phyloP scores from a whole-genome alignment of 2,888 invertebrate genomes.

The Hesperia comma region DNA sequence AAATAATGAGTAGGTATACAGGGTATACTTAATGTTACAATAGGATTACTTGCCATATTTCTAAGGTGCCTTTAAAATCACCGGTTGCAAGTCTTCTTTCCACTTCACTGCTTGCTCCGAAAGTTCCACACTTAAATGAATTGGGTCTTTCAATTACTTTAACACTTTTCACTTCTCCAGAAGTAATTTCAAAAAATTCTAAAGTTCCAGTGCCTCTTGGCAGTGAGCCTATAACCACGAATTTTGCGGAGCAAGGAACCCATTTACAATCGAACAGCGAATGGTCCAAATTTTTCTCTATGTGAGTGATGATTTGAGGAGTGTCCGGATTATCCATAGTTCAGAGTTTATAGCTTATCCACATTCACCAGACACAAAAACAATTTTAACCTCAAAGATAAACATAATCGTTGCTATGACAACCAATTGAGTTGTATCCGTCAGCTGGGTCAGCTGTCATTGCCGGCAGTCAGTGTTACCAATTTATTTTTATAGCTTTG shows the following conservation, averaged over 20 bases:
- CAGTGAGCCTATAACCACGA: slow-evolving; percentile 93
- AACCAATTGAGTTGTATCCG: no score
- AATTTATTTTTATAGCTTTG: no score
- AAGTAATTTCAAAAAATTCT: slow-evolving; percentile 91
- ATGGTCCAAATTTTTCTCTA: slow-evolving; percentile 92
- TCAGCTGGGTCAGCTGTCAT: no score
- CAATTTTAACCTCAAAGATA: neutral
- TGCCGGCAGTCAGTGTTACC: no score
- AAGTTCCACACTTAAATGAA: slow-evolving; percentile 96
- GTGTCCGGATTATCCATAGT: slow-evolving; percentile 85
- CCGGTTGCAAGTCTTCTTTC: slow-evolving; percentile 94
- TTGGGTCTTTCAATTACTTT: slow-evolving; percentile 91
- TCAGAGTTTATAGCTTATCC: neutral
- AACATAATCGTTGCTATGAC: slow-evolving; percentile 34
- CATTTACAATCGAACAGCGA: slow-evolving; percentile 97
- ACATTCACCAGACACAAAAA: neutral
- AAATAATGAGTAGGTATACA: no score
- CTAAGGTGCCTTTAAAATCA: slow-evolving; percentile 93
- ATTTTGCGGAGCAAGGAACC: slow-evolving; percentile 97
- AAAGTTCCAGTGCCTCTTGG: slow-evolving; percentile 93
- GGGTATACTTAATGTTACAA: no score
- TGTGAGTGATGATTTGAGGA: slow-evolving; percentile 95
- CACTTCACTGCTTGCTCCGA: slow-evolving; percentile 93
- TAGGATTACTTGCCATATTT: slow-evolving; percentile 87
- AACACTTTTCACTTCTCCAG: slow-evolving; percentile 87